Conservation (phyloP, 2,797 vertebrate genomes). For the Odontamblyopus lacepedii region DNA sequence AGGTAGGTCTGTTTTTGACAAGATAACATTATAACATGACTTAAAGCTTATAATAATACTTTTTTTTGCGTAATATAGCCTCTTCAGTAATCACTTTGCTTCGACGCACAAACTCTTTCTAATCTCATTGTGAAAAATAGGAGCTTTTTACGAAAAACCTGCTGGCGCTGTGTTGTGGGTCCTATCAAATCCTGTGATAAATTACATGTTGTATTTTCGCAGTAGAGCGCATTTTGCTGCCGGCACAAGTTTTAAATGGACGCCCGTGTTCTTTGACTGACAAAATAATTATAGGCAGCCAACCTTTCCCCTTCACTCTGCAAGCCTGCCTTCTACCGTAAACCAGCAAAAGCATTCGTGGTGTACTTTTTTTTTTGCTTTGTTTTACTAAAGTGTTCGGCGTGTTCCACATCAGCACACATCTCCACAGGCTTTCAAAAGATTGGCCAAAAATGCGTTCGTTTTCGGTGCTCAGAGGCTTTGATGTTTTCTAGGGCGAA, state of each 20-base stretch:
- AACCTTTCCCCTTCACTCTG: slow-evolving; percentile 4
- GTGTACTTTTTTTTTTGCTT: slow-evolving; percentile 5
- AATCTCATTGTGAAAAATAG: background rate
- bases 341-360: background rate
- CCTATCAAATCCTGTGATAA: slow-evolving; percentile 8
- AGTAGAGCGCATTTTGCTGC: slow-evolving; percentile 3
- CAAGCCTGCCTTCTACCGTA: background rate
- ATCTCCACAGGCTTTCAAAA: background rate
- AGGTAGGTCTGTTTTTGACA: no score
- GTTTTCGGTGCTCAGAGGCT: background rate
- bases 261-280: slow-evolving; percentile 12
- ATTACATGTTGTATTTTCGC: slow-evolving; percentile 15
- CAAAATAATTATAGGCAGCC: slow-evolving; percentile 12
- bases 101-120: background rate
- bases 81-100: no score
- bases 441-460: background rate
- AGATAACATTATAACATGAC: no score
- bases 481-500: background rate
- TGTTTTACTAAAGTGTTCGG: slow-evolving; percentile 8
- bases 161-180: background rate
- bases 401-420: background rate
- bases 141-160: background rate
- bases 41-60: no score
- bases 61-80: no score
- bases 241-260: slow-evolving; percentile 13